Base-by-base conservation (phyloP, 2,797 vertebrate genomes). In the Craterocephalus amniculus region DNA sequence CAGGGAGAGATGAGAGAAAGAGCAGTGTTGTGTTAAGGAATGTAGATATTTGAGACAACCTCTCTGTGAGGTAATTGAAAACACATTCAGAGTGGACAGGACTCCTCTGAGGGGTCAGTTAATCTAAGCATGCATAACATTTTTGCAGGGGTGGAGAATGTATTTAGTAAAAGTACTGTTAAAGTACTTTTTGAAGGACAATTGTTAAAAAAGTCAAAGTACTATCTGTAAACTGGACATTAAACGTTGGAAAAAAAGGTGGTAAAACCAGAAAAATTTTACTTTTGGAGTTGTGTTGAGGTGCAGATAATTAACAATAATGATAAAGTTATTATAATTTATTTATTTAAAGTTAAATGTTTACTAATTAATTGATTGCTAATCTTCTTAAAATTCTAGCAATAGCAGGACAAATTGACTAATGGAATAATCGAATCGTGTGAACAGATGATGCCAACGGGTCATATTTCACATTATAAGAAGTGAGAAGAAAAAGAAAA, bases 1-100 rank as follows among this genome's bases (percentile, higher is more conserved):
- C 71, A 51, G 74, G 48, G 31, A 60, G 12, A 58, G 54, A 51
- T 14, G 22, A 67, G n/a, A 38, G n/a, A 20, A 18, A 26, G 10
- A 26, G 6, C 56, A 5, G 12, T 6, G n/a, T 52, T 22, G 20
- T 0, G 2, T 62, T 43, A 27, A 35, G 11, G 48, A 66, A 64
- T 67, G 22, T 16, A 64, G 40, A 34, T 48, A 27, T 38, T 55
- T 20, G n/a, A 51, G 54, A 61, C 40, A 1, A 1, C 24, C 29
- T 48, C 16, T 63, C 48, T 56, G 10, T 63, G 12, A 43, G 36
- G 4, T 54, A 16, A 20, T 18, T 56, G 22, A 45, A 43, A 67
- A 61, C 11, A 64, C 45, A 16, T 13, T 66, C 18, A 35, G 3
- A 13, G 18, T n/a, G 29, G 13, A 10, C 13, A 49, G 7, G 9